Percentiles rank a stretch among this genome's conserved stretches.
phyloP scores from a whole-genome alignment of 2,797 vertebrate genomes.

The Etheostoma nigrum region DNA sequence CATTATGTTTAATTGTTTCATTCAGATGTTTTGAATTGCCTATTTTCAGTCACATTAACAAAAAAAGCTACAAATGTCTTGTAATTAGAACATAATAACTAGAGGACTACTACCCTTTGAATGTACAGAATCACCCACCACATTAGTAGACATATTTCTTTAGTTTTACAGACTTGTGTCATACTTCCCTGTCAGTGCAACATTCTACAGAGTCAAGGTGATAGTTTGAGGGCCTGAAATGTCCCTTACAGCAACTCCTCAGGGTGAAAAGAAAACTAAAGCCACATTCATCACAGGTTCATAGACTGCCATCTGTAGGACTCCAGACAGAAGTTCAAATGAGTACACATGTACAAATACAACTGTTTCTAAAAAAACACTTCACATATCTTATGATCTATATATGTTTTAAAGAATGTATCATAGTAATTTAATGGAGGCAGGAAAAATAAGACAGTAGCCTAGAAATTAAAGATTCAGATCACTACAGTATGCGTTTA shows the following conservation, averaged over 20 bases:
- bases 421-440: neutral
- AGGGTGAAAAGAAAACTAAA: conserved; percentile 47
- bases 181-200: conserved; percentile 15
- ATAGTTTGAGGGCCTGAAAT: conserved; percentile 31
- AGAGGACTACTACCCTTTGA: neutral
- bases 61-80: neutral
- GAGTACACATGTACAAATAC: neutral
- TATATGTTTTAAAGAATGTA: neutral
- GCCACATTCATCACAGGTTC: conserved; percentile 66
- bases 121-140: neutral
- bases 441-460: neutral
- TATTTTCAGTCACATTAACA: neutral
- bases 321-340: conserved; percentile 73
- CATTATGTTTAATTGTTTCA: neutral
- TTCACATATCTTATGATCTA: neutral
- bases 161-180: conserved; percentile 17
- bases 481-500: neutral
- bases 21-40: neutral
- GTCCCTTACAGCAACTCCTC: conserved; percentile 33
- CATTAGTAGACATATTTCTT: conserved; percentile 9
- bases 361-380: conserved; percentile 9
- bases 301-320: conserved; percentile 85
- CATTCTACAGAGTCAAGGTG: conserved; percentile 14
- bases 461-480: neutral
- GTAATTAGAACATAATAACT: neutral